Percentiles rank a stretch among this genome's conserved stretches.
These are phyloP conservation scores for Cantharis rustica DNA, from an alignment of 2,888 invertebrate species.

Conservation along the genomic window DNA sequence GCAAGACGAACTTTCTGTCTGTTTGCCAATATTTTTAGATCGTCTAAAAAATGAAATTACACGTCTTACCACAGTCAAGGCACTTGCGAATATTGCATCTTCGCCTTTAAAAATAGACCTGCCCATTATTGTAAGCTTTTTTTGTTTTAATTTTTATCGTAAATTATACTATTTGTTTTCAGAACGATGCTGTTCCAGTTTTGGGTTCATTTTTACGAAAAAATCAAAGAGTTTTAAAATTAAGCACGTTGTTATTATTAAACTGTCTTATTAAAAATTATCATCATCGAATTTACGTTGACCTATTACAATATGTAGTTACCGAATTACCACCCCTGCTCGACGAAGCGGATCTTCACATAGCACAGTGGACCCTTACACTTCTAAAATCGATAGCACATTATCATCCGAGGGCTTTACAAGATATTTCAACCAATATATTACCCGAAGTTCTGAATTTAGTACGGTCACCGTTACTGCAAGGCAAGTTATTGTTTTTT, in stretches of 20 bases:
- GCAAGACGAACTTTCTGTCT: conserved; percentile 77
- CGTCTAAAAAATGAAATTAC: conserved; percentile 97
- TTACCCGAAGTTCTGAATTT: conserved; percentile 84
- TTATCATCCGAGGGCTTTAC: conserved; percentile 77
- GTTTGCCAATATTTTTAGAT: conserved; percentile 94
- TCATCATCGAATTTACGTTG: conserved; percentile 65
- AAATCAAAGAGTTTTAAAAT: conserved; percentile 93
- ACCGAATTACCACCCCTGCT: conserved; percentile 89
- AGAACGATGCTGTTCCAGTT: conserved; percentile 88
- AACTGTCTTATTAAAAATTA: conserved; percentile 92
- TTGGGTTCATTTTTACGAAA: conserved; percentile 93
- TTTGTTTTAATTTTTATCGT: not conserved
- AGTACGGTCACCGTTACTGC: conserved; percentile 89
- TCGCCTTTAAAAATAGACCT: conserved; percentile 87
- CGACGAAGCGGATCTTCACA: conserved; percentile 93
- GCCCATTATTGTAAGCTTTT: conserved; percentile 72
- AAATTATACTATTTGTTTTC: conserved; percentile 43
- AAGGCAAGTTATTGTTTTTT: conserved; percentile 63
- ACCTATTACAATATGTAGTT: conserved; percentile 76
- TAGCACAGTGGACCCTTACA: conserved; percentile 88
- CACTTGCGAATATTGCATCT: conserved; percentile 90
- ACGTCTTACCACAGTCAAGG: conserved; percentile 93
- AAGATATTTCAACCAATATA: conserved; percentile 73
- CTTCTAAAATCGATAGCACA: conserved; percentile 82
- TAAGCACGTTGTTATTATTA: conserved; percentile 86